Evolutionary conservation across 1,140 invertebrate species (phyloP), one percentile per base, ranked within the genome.

Genomic region (Euwallacea similis): DNA sequence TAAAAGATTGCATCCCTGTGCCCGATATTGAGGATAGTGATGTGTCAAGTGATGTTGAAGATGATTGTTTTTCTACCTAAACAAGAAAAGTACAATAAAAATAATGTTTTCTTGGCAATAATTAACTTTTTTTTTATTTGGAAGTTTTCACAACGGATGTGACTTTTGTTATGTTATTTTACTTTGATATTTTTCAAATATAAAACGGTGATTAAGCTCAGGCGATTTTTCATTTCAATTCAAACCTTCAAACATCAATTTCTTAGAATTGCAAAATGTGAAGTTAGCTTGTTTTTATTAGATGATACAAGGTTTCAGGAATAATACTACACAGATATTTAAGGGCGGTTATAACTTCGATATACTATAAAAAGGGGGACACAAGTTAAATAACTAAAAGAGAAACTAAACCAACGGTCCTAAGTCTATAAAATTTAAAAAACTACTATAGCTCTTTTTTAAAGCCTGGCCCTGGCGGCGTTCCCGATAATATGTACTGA

Each of bases 181-280:
- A 56, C 11, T 56, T 56, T 56, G 2, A 56, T 56, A 56, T 56
- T 56, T 56, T 56, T 16, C 54, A 56, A 16, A 13, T 16, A 56
- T 13, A 3, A 56, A 13, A 56, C 15, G 2, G 15, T 16, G 2
- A 13, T 56, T 56, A 4, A 56, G 54, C 7, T 56, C 11, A 56
- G 16, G 15, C 7, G 2, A 56, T 16, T 4, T 56, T 56, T 56
- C 6, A 56, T 56, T 56, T 56, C 54, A 56, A 56, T n/a, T 56
- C 16, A 56, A 56, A 56, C 54, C 7, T 56, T 56, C 54, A 56
- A 56, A 13, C 15, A 16, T 9, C 54, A 16, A 2, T 56, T 56
- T 56, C 2, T 56, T 7, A 56, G 7, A 56, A 13, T 16, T n/a
- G 8, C 15, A 56, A 56, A 56, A 56, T 3, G 8, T 56, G 54